These are phyloP conservation scores for Tiphia femorata DNA, from an alignment of 2,888 invertebrate genomes.

Conservation along the genomic window DNA sequence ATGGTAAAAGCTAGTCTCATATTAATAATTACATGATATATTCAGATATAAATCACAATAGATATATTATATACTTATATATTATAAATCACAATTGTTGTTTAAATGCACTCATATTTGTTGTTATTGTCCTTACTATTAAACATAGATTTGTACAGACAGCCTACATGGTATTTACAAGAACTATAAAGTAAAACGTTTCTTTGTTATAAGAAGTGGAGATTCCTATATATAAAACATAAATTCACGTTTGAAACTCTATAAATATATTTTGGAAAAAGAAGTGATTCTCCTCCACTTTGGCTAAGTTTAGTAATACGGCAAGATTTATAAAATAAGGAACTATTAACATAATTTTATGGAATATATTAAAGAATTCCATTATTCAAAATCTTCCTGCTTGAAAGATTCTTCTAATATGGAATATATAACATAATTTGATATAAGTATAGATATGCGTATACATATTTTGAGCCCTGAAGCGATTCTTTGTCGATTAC, in stretches of 20 bases:
- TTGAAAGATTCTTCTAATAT: too few species aligned
- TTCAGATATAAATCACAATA: constrained; percentile 17
- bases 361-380: too few species aligned
- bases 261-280: too few species aligned
- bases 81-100: constrained; percentile 8
- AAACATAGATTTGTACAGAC: constrained; percentile 10
- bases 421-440: too few species aligned
- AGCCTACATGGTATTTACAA: constrained; percentile 5
- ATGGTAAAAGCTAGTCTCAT: too few species aligned
- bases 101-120: not conserved
- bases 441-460: too few species aligned
- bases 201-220: not conserved
- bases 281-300: constrained; percentile 3
- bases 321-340: constrained; percentile 32
- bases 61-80: not conserved
- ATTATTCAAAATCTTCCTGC: too few species aligned
- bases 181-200: constrained; percentile 3
- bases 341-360: constrained; percentile 32
- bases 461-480: too few species aligned
- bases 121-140: constrained; percentile 4
- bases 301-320: constrained; percentile 24
- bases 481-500: not conserved
- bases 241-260: not conserved
- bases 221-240: not conserved
- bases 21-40: too few species aligned